Conservation (phyloP, 2,888 invertebrate species). For the Pheosia gnoma region DNA sequence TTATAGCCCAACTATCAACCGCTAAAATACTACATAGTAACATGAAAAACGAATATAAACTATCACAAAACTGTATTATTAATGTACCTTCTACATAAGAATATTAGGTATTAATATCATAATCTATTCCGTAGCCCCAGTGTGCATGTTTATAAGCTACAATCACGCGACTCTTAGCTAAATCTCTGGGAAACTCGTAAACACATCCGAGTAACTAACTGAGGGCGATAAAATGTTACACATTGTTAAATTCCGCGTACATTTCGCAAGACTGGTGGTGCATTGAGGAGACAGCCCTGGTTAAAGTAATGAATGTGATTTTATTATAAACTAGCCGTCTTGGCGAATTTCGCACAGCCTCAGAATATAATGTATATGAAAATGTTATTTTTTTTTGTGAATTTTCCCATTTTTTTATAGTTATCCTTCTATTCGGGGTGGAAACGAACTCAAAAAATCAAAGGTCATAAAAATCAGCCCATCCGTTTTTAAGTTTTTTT, state of each 20-base stretch:
- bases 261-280: constrained; percentile 13
- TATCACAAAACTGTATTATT: background rate
- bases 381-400: too few species aligned
- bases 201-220: constrained; percentile 31
- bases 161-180: constrained; percentile 40
- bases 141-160: constrained; percentile 26
- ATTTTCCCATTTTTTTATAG: too few species aligned
- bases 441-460: too few species aligned
- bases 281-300: background rate
- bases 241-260: constrained; percentile 27
- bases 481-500: too few species aligned
- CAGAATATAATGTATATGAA: too few species aligned
- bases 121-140: constrained; percentile 1
- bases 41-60: background rate
- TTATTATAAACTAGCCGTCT: background rate
- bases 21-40: background rate
- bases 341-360: too few species aligned
- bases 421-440: too few species aligned
- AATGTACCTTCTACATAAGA: background rate
- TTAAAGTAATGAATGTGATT: background rate
- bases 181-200: constrained; percentile 33
- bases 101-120: background rate
- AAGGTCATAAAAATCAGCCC: too few species aligned
- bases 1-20: background rate
- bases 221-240: constrained; percentile 18